Evolutionary conservation across 2,797 vertebrate species (phyloP).

Genomic region (Urocyon cinereoargenteus): DNA sequence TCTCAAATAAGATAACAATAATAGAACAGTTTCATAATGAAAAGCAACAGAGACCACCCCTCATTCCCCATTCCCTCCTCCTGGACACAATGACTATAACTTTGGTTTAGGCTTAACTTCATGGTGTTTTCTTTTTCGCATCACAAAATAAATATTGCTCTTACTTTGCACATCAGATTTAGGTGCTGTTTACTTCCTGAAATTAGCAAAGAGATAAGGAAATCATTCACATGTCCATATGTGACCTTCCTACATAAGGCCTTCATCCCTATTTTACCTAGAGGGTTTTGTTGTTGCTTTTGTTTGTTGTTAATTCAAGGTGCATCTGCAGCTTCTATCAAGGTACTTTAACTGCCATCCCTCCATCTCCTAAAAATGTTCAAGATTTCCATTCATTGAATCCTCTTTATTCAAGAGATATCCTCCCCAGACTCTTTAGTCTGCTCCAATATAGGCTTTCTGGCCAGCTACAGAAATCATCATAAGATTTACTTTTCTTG

Average conservation of each 20-base stretch:
- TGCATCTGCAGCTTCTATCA: neutral
- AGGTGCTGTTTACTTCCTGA: neutral
- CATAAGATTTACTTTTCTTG: neutral
- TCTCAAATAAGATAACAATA: neutral
- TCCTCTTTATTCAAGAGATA: neutral
- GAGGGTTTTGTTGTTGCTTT: neutral
- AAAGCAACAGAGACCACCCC: neutral
- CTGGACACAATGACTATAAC: neutral
- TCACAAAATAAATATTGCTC: neutral
- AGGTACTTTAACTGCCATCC: neutral
- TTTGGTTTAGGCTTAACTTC: neutral
- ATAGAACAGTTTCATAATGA: neutral
- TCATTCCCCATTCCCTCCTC: neutral
- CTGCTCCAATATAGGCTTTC: neutral
- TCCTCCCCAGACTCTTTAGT: neutral
- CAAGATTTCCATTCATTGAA: neutral
- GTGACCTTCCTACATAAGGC: rapidly evolving
- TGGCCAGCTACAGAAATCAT: neutral
- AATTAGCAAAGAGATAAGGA: neutral
- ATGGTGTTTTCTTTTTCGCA: neutral
- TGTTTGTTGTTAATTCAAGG: neutral
- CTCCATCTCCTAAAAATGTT: neutral
- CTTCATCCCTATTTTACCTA: rapidly evolving
- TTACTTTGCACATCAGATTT: neutral
- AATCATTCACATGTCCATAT: neutral